phyloP scores from a whole-genome alignment of 2,113 vertebrate species.

The Penelope pileata region DNA sequence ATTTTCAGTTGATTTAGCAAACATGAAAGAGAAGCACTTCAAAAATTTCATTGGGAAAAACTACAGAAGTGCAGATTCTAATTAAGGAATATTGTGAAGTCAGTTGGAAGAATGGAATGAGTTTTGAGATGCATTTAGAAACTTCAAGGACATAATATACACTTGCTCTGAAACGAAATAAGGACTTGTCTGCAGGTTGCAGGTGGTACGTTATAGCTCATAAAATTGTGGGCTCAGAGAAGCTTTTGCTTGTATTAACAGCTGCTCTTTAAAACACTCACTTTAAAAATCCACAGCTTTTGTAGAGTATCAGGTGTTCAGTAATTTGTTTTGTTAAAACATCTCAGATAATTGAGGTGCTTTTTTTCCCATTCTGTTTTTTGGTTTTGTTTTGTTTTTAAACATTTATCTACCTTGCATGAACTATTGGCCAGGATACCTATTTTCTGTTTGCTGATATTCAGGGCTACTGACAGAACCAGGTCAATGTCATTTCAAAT shows the following conservation, averaged over 20 bases:
- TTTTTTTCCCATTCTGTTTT: not conserved
- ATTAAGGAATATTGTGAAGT: not conserved
- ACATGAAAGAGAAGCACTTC: not conserved
- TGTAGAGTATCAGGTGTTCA: not conserved
- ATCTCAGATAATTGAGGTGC: not conserved
- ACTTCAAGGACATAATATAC: not conserved
- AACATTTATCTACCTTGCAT: not conserved
- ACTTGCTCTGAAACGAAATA: not conserved
- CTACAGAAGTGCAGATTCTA: not conserved
- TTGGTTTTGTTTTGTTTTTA: not conserved
- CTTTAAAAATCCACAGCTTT: not conserved
- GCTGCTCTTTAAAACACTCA: not conserved
- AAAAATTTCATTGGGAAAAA: not conserved
- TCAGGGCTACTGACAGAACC: constrained; percentile 49
- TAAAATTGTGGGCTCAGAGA: not conserved
- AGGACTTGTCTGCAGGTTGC: not conserved
- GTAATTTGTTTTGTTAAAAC: not conserved
- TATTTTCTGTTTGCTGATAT: constrained; percentile 4
- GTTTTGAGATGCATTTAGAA: not conserved
- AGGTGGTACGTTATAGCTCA: not conserved
- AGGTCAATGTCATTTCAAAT: constrained; percentile 45
- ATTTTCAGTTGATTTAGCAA: not conserved
- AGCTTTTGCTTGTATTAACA: not conserved
- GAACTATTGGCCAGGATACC: not conserved
- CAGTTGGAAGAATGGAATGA: not conserved